A percentile compares a stretch with the other conserved stretches of the same genome.
Evolutionary conservation across 64 coral and sea anemone species (phyloP).

Genomic region (Porites australiensis): DNA sequence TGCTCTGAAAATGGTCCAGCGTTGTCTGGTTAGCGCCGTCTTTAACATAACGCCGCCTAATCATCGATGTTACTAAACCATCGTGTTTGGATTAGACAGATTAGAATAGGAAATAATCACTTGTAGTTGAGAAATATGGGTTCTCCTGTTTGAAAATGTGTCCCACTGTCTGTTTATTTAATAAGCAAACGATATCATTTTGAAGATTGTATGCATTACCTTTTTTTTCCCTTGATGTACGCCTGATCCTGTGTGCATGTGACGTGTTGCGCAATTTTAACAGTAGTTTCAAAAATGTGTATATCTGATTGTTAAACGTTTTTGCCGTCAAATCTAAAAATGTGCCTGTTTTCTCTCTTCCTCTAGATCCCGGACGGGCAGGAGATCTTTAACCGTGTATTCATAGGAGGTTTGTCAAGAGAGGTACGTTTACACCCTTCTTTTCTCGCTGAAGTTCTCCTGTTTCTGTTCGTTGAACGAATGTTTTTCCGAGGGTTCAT

Average conservation of each 20-base stretch:
- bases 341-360: background rate
- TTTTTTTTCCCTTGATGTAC: background rate
- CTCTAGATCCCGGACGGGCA: conserved; percentile 20
- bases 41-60: no score
- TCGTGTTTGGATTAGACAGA: background rate
- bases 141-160: background rate
- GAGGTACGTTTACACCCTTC: conserved; percentile 27
- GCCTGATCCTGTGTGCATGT: no score
- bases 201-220: background rate
- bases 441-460: background rate
- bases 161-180: background rate
- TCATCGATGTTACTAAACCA: background rate
- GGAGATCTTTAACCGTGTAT: conserved; percentile 33
- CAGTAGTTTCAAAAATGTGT: no score
- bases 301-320: no score
- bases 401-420: conserved; percentile 51
- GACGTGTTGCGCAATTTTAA: background rate
- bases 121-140: background rate
- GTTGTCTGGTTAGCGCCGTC: background rate
- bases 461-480: background rate
- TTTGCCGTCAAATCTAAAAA: no score
- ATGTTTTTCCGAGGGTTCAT: background rate
- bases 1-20: no score
- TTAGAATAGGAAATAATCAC: conserved; percentile 15
- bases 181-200: background rate